These are phyloP conservation scores for Cuculus canorus DNA, from an alignment of 2,797 vertebrate genomes.

Conservation along the genomic window DNA sequence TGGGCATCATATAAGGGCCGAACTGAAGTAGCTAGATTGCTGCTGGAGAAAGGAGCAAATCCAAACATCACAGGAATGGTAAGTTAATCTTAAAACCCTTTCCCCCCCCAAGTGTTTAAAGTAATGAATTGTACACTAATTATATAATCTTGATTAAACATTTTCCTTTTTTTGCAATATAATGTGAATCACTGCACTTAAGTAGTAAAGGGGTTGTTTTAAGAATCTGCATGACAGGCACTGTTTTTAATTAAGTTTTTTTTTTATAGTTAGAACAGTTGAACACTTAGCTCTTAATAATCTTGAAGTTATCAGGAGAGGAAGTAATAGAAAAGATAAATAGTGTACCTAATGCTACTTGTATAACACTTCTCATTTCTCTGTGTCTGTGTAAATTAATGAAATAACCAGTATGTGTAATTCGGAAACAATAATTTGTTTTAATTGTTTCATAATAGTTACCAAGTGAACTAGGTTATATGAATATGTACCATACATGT, in stretches of 20 bases:
- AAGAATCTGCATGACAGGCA: not conserved
- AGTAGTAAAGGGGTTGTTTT: not conserved
- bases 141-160: not conserved
- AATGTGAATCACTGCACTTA: not conserved
- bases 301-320: not conserved
- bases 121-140: not conserved
- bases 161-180: not conserved
- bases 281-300: not conserved
- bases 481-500: not conserved
- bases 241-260: not conserved
- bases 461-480: not conserved
- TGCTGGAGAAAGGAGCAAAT: slow-evolving; percentile 90
- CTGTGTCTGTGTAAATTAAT: not conserved
- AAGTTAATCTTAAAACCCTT: slow-evolving; percentile 38
- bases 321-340: not conserved
- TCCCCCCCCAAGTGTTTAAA: not conserved
- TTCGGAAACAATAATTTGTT: not conserved
- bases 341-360: not conserved
- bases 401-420: not conserved
- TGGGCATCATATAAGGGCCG: slow-evolving; percentile 95
- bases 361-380: not conserved
- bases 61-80: slow-evolving; percentile 96
- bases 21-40: slow-evolving; percentile 84
- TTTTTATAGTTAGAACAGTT: not conserved
- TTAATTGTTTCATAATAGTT: not conserved